Evolutionary conservation across 2,797 vertebrate species (phyloP).

Genomic region (Lithobates sylvaticus): DNA sequence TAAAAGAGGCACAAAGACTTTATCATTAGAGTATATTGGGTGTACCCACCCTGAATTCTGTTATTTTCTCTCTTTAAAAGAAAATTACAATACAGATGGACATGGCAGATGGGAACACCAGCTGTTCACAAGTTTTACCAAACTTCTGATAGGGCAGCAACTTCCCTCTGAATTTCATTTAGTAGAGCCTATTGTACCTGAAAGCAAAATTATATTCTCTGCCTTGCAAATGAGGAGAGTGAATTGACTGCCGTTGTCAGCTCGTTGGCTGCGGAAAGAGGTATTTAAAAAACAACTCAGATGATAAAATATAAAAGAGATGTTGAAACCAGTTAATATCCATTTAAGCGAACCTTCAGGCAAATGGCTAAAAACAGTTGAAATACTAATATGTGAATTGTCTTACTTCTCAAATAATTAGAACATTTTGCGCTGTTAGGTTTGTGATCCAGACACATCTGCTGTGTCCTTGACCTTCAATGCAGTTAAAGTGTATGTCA

Average conservation of each 20-base stretch:
- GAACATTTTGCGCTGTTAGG: too few relatives aligned
- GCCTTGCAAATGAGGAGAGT: slow-evolving; percentile 21
- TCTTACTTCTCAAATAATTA: too few relatives aligned
- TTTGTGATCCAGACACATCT: too few relatives aligned
- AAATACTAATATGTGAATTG: too few relatives aligned
- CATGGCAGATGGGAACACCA: slow-evolving; percentile 49
- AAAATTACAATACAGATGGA: slow-evolving; percentile 54
- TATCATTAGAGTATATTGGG: background rate
- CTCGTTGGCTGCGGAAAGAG: background rate
- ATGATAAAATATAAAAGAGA: background rate
- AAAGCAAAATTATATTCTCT: slow-evolving; percentile 40
- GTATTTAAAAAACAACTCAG: too few relatives aligned
- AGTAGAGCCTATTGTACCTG: slow-evolving; percentile 32
- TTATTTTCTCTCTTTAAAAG: slow-evolving; percentile 37
- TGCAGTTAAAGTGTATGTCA: too few relatives aligned
- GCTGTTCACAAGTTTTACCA: slow-evolving; percentile 41
- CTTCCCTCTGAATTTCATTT: slow-evolving; percentile 34
- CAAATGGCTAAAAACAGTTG: too few relatives aligned
- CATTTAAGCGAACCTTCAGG: too few relatives aligned
- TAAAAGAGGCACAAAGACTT: background rate
- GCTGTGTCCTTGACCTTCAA: too few relatives aligned
- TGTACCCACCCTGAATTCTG: slow-evolving; percentile 9
- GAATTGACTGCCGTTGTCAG: slow-evolving; percentile 12
- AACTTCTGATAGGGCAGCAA: slow-evolving; percentile 29
- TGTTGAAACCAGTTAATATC: too few relatives aligned